Base-by-base conservation (phyloP, 2,888 invertebrate species). In the Drosophila gaucha region DNA sequence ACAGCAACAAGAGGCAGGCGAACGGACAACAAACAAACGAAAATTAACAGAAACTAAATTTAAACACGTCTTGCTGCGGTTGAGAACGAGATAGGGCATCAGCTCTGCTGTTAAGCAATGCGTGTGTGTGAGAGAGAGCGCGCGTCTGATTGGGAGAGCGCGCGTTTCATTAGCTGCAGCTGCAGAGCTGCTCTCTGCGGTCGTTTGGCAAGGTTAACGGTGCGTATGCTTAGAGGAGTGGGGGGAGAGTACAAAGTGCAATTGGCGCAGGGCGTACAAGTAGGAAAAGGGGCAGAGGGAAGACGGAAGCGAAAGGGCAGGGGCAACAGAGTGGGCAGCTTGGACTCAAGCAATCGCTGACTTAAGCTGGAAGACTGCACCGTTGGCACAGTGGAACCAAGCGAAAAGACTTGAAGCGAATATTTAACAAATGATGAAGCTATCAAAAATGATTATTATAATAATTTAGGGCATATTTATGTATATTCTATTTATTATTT, bases 21-120 rank as follows among this genome's bases (percentile, higher is more conserved):
- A 59, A 9, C 22, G 66, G 58, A 59, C 75, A 73, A 70, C 78
- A 80, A 83, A 78, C 78, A 74, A 77, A 80, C 69, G 80, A 80
- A 82, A 83, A 83, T 83, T 83, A 83, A 83, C 84, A 67, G 77
- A 83, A 82, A 79, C 82, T 82, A 79, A 79, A 84, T 84, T 83
- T 83, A 80, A 83, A 73, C 82, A 84, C 84, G 82, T 84, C 84
- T 83, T 77, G 68, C 54, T 84, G 82, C 38, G 80, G 82, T 63
- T 38, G 46, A 44, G 59, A 60, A 33, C 47, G 58, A 47, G 58
- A 47, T 58, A 39, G 14, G n/a, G 18, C 22, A 50, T 31, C n/a
- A 28, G n/a, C 26, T 3, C 8, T 6, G 50, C 2, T 12, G 12
- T 24, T 9, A 10, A 22, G 9, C 6, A 1, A 10, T 12, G 44